phyloP scores from a whole-genome alignment of 1,140 invertebrate species.

The Ptiloglossa arizonensis region DNA sequence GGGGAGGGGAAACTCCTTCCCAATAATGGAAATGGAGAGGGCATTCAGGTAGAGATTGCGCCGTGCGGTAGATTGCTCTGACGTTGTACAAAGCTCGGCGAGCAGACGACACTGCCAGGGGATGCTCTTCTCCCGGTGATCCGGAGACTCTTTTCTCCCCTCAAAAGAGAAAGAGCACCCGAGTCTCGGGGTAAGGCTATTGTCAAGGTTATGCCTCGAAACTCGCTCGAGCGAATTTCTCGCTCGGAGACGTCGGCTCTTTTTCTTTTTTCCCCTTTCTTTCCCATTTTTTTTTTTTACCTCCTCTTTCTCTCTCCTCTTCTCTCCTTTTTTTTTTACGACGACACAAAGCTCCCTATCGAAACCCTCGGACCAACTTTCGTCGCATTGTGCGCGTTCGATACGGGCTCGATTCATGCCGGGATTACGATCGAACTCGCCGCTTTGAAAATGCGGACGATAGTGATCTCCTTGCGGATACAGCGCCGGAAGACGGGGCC shows the following conservation, averaged over 20 bases:
- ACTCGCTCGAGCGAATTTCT: conserved; percentile 39
- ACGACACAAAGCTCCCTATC: conserved; percentile 9
- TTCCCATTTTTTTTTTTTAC: too few species aligned
- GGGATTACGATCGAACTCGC: conserved; percentile 21
- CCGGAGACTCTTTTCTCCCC: conserved; percentile 31
- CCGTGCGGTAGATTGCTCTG: conserved; percentile 57
- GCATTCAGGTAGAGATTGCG: conserved; percentile 59
- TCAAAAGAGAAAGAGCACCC: conserved; percentile 11
- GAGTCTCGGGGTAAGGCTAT: conserved; percentile 31
- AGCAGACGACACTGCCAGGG: conserved; percentile 37
- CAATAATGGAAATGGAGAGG: conserved; percentile 63
- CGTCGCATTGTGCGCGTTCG: neutral
- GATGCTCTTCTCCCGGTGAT: conserved; percentile 46
- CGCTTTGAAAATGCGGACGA: neutral
- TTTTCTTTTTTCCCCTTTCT: neutral
- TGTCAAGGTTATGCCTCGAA: conserved; percentile 50
- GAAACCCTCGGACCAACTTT: neutral
- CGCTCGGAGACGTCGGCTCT: neutral
- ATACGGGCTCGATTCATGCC: conserved; percentile 2
- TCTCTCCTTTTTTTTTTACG: neutral
- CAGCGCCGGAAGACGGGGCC: neutral
- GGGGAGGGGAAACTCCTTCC: conserved; percentile 28
- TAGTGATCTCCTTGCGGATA: neutral
- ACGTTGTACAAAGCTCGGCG: conserved; percentile 55
- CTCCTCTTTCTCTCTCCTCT: neutral